Percentiles rank a stretch among this genome's conserved stretches.
These are phyloP conservation scores for Bovichtus variegatus DNA, from an alignment of 2,797 vertebrate species.

Conservation along the genomic window DNA sequence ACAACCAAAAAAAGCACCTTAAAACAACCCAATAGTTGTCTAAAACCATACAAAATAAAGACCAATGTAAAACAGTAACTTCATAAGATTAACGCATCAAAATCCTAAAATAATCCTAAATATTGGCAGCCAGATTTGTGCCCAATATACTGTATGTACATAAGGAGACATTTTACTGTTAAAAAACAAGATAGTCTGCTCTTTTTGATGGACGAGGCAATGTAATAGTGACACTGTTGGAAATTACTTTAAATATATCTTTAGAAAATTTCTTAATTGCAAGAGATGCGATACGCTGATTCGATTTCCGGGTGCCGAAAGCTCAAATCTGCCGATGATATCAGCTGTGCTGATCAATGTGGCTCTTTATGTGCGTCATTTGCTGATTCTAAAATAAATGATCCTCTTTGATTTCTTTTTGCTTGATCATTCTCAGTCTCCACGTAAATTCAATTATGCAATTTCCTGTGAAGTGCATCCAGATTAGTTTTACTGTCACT, in stretches of 20 bases:
- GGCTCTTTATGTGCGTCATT: conserved; percentile 11
- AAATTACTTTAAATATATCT: conserved; percentile 10
- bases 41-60: conserved; percentile 1
- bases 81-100: neutral
- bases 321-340: neutral
- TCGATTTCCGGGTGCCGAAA: neutral
- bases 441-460: conserved; percentile 13
- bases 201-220: neutral
- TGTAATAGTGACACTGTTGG: conserved; percentile 4
- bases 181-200: conserved; percentile 8
- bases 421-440: conserved; percentile 26
- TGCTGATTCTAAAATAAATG: neutral
- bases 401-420: conserved; percentile 25
- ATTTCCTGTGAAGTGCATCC: conserved; percentile 26
- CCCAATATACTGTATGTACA: neutral
- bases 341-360: conserved; percentile 6
- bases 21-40: neutral
- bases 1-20: neutral
- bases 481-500: conserved; percentile 24
- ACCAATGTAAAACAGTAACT: neutral
- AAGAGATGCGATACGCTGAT: neutral
- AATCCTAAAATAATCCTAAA: conserved; percentile 1
- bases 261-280: neutral
- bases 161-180: neutral
- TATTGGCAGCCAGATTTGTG: conserved; percentile 2